Evolutionary conservation across 2,797 vertebrate genomes (phyloP).

Genomic region (Poeciliopsis turneri): DNA sequence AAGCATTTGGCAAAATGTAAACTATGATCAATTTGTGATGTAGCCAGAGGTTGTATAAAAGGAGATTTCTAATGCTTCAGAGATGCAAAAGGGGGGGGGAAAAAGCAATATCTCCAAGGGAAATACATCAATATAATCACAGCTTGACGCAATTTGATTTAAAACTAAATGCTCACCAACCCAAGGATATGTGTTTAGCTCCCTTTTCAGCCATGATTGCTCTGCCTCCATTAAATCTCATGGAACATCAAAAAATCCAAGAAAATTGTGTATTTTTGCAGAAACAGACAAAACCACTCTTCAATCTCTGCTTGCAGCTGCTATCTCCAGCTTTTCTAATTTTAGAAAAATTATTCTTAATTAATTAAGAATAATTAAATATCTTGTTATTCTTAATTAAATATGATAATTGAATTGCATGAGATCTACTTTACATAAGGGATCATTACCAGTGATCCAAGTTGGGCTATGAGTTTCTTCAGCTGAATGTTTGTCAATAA

Average conservation of each 20-base stretch:
- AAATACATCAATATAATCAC: neutral
- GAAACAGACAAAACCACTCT: neutral
- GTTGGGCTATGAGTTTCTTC: neutral
- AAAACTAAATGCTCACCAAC: neutral
- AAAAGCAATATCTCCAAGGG: neutral
- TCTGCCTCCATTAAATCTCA: too few relatives aligned
- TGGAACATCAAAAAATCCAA: too few relatives aligned
- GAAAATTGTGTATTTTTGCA: neutral
- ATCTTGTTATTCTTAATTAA: too few relatives aligned
- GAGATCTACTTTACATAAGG: neutral
- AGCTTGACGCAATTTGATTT: neutral
- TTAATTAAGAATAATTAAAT: too few relatives aligned
- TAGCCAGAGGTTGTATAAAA: neutral
- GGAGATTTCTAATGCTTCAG: neutral
- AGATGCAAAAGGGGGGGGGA: neutral
- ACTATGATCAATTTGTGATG: neutral
- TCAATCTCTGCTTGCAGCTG: too few relatives aligned
- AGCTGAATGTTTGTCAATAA: neutral
- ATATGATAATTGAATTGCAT: neutral
- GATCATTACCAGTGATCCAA: neutral
- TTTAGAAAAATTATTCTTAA: too few relatives aligned
- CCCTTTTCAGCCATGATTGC: too few relatives aligned
- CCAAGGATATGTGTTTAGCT: too few relatives aligned
- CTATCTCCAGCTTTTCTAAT: too few relatives aligned
- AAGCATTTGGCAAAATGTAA: neutral